Percentiles rank a stretch among this genome's conserved stretches.
These are phyloP conservation scores for Parazoanthus darwini DNA, from an alignment of 92 coral and sea anemone species.

Conservation along the genomic window DNA sequence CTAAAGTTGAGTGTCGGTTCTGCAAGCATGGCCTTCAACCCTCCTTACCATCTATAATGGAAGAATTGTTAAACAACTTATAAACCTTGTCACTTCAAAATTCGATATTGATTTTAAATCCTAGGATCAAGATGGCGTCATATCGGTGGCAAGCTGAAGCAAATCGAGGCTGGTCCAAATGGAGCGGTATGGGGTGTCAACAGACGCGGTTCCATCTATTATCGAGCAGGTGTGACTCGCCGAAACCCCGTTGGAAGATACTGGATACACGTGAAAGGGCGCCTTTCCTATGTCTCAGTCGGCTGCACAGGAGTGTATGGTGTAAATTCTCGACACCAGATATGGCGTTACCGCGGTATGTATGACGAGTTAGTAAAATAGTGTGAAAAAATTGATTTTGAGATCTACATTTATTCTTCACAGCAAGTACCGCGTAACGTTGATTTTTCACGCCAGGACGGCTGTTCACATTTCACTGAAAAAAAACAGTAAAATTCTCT, in stretches of 20 bases:
- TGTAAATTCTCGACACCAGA: slow-evolving; percentile 15
- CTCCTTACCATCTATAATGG: no score
- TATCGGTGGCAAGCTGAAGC: slow-evolving; percentile 39
- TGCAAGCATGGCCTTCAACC: no score
- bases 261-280: slow-evolving; percentile 41
- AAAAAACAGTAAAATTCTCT: no score
- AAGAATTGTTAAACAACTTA: neutral
- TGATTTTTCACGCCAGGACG: no score
- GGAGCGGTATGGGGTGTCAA: slow-evolving; percentile 37
- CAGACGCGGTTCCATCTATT: neutral
- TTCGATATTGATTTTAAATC: neutral
- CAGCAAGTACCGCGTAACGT: no score
- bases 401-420: no score
- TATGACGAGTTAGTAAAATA: neutral
- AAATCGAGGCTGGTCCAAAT: slow-evolving; percentile 41
- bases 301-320: slow-evolving; percentile 56
- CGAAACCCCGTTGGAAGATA: slow-evolving; percentile 24
- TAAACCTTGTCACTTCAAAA: neutral
- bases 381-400: no score
- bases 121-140: slow-evolving; percentile 29
- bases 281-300: slow-evolving; percentile 37
- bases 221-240: slow-evolving; percentile 26
- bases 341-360: slow-evolving; percentile 35
- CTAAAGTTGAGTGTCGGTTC: no score
- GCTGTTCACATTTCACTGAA: no score